Evolutionary conservation across 2,797 vertebrate species (phyloP).

Genomic region (Pseudotriccus pelzelni): DNA sequence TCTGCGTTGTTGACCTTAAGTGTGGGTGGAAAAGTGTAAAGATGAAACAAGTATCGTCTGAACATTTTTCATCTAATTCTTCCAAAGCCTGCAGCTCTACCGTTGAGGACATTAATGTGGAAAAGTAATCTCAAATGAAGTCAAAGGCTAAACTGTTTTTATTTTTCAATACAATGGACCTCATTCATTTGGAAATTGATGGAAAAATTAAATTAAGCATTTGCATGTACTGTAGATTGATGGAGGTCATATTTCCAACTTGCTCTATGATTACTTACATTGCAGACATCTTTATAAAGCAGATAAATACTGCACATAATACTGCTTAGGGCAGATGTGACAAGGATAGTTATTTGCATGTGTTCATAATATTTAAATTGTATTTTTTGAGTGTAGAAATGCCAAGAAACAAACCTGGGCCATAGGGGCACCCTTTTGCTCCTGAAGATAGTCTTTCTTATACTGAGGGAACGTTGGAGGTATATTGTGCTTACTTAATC

Average conservation of each 20-base stretch:
- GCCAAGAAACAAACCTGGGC: neutral
- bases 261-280: slow-evolving; percentile 7
- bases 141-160: slow-evolving; percentile 52
- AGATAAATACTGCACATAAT: neutral
- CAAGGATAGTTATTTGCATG: neutral
- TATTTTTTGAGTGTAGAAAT: neutral
- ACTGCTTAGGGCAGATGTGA: neutral
- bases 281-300: neutral
- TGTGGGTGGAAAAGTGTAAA: neutral
- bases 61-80: slow-evolving; percentile 21
- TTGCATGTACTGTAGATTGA: slow-evolving; percentile 33
- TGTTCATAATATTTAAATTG: neutral
- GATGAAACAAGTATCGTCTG: neutral
- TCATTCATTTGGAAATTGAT: slow-evolving; percentile 54
- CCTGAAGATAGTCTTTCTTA: neutral
- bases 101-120: neutral
- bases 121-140: slow-evolving; percentile 28
- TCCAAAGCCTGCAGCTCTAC: neutral
- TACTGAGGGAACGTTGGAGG: neutral
- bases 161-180: slow-evolving; percentile 43
- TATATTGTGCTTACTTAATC: neutral
- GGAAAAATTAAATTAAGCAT: slow-evolving; percentile 55
- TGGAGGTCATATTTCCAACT: slow-evolving; percentile 14
- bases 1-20: neutral
- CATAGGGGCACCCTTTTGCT: neutral